A percentile compares a stretch with the other conserved stretches of the same genome.
Conservation (phyloP, 2,797 vertebrate species). For the Huso huso region DNA sequence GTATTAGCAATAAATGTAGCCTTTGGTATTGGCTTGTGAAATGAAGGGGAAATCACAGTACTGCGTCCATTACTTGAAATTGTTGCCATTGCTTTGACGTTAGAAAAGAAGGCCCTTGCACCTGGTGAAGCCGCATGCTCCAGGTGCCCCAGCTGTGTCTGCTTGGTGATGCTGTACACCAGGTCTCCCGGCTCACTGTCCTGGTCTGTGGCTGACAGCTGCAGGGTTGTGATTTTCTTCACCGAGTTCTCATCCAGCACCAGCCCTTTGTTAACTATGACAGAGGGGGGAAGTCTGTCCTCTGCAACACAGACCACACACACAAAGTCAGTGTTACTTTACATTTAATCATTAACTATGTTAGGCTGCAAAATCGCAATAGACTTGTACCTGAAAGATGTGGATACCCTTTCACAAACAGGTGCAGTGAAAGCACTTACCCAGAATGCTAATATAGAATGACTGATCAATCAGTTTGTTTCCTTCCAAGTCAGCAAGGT, state of each 20-base stretch:
- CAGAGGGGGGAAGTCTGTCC: conserved; percentile 72
- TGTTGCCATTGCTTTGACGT: too few relatives aligned
- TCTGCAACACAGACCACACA: conserved; percentile 49
- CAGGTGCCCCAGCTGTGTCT: conserved; percentile 73
- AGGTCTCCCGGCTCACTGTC: conserved; percentile 71
- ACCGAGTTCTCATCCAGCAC: conserved; percentile 81
- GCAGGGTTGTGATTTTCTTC: conserved; percentile 78
- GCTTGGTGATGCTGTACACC: conserved; percentile 65
- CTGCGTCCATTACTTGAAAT: too few relatives aligned
- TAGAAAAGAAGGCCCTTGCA: conserved; percentile 26
- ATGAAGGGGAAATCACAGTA: too few relatives aligned
- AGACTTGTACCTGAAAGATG: too few relatives aligned
- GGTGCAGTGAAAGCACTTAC: conserved; percentile 43
- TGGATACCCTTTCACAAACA: too few relatives aligned
- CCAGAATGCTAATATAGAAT: conserved; percentile 79
- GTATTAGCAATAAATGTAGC: too few relatives aligned
- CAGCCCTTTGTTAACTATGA: conserved; percentile 79
- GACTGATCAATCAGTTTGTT: conserved; percentile 78
- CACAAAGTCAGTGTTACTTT: too few relatives aligned
- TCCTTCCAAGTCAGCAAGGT: conserved; percentile 75
- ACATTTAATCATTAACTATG: too few relatives aligned
- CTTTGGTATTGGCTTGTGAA: too few relatives aligned
- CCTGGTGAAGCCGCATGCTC: conserved; percentile 72
- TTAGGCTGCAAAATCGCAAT: too few relatives aligned
- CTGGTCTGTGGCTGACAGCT: conserved; percentile 79